These are phyloP conservation scores for Chymomyza amoena DNA, from an alignment of 2,888 invertebrate genomes.

Conservation along the genomic window DNA sequence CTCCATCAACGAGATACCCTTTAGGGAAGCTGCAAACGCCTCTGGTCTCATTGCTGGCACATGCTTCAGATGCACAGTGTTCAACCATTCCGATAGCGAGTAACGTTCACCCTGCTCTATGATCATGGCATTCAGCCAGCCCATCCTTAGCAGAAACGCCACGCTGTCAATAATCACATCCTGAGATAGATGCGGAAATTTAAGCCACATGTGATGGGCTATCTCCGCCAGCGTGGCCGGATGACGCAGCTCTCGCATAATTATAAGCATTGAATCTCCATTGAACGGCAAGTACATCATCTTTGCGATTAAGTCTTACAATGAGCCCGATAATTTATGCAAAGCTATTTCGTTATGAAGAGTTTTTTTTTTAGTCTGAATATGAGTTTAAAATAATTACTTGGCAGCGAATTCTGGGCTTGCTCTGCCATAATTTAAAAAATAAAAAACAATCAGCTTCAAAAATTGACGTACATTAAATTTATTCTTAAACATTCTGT, in stretches of 20 bases:
- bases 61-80: background rate
- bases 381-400: background rate
- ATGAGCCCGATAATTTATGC: background rate
- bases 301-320: background rate
- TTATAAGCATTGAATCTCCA: slow-evolving; percentile 2
- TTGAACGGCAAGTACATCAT: slow-evolving; percentile 11
- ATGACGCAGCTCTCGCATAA: background rate
- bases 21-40: background rate
- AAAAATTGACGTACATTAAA: background rate
- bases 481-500: background rate
- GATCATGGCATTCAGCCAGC: background rate
- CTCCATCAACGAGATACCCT: background rate
- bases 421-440: too few species aligned
- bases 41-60: background rate
- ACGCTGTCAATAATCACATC: background rate
- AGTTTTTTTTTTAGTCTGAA: background rate
- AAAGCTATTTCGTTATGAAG: background rate
- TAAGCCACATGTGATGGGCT: background rate
- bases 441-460: too few species aligned
- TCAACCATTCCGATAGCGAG: background rate
- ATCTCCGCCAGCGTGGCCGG: slow-evolving; percentile 6
- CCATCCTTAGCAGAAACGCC: background rate
- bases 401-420: too few species aligned
- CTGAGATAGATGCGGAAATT: background rate
- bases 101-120: background rate